Evolutionary conservation across 2,797 vertebrate genomes (phyloP).

Genomic region (Lagodon rhomboides): DNA sequence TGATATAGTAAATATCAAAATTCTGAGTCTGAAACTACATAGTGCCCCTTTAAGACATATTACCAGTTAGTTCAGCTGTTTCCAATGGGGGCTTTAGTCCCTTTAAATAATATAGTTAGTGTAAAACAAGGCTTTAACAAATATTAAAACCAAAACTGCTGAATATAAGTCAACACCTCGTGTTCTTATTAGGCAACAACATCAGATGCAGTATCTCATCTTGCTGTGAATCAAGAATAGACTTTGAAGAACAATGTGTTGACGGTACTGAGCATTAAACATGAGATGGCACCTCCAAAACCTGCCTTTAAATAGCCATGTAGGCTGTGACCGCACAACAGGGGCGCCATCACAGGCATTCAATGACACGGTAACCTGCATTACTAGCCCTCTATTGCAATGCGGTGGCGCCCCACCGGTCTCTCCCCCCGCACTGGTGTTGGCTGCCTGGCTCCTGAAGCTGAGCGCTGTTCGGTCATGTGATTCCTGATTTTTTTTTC

Average conservation of each 20-base stretch:
- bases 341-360: conserved; percentile 57
- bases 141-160: not conserved
- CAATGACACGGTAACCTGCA: conserved; percentile 74
- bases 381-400: conserved; percentile 55
- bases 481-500: conserved; percentile 73
- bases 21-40: no score
- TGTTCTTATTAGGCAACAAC: not conserved
- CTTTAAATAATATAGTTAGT: not conserved
- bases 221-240: conserved; percentile 28
- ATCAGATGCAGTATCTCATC: not conserved
- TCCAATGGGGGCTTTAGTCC: no score
- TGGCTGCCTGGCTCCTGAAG: conserved; percentile 64
- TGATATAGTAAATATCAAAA: no score
- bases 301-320: conserved; percentile 69
- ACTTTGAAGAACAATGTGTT: conserved; percentile 54
- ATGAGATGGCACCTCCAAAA: conserved; percentile 24
- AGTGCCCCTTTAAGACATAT: no score
- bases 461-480: conserved; percentile 80
- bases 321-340: conserved; percentile 43
- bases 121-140: not conserved
- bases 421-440: conserved; percentile 28
- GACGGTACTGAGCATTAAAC: conserved; percentile 26
- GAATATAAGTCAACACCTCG: not conserved
- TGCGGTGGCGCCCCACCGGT: conserved; percentile 62
- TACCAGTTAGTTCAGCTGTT: no score